A percentile compares a stretch with the other conserved stretches of the same genome.
These are phyloP conservation scores for Mionectes macconnelli DNA, from an alignment of 2,113 vertebrate species.

Conservation along the genomic window DNA sequence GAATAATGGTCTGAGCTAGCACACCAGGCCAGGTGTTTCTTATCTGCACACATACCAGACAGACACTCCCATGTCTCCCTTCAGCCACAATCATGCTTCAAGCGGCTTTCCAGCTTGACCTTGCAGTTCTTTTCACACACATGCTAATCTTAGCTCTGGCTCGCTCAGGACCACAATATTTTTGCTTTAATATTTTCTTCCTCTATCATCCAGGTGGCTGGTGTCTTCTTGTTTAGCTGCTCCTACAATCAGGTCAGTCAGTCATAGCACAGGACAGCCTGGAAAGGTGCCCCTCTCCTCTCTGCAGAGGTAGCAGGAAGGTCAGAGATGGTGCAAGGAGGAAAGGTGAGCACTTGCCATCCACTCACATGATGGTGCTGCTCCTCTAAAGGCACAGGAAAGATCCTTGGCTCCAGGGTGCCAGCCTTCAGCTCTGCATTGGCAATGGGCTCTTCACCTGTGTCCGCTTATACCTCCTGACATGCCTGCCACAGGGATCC, in stretches of 20 bases:
- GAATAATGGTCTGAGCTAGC: no score
- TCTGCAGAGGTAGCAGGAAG: neutral
- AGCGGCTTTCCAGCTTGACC: no score
- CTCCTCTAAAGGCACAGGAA: neutral
- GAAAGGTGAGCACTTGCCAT: neutral
- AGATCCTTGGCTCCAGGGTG: neutral
- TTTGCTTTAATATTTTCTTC: no score
- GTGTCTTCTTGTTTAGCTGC: no score
- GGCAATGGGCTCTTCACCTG: neutral
- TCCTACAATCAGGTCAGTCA: neutral
- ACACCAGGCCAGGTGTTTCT: no score
- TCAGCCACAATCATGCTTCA: no score
- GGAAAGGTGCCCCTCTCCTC: neutral
- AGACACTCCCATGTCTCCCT: no score
- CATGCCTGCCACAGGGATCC: neutral
- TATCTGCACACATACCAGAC: no score
- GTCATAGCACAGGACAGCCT: neutral
- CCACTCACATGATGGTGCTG: neutral
- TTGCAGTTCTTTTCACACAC: no score
- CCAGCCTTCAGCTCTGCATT: neutral
- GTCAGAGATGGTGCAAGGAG: neutral
- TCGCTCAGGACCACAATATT: no score
- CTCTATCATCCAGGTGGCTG: no score
- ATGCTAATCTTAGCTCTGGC: no score
- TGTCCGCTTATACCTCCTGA: neutral